Evolutionary conservation across 2,797 vertebrate species (phyloP).

Genomic region (Anomalospiza imberbis): DNA sequence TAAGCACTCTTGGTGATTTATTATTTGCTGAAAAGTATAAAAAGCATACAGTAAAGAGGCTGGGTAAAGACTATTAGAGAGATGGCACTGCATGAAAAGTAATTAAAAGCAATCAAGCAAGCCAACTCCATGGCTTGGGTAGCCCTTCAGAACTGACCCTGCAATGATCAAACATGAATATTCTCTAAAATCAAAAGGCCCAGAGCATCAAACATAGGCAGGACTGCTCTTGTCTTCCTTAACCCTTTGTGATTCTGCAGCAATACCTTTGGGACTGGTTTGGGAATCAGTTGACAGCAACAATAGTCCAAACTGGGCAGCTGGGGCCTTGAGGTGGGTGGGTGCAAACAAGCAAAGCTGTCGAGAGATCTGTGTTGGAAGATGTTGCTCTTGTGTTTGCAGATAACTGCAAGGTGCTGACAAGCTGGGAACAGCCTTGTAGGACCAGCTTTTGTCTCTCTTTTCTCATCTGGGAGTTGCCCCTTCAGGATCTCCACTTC

Average conservation of each 20-base stretch:
- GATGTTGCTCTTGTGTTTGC: not conserved
- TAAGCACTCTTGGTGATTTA: slow-evolving; percentile 26
- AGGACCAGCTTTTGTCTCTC: not conserved
- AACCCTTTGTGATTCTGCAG: not conserved
- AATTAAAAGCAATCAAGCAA: not conserved
- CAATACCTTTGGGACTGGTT: not conserved
- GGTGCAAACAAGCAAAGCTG: not conserved
- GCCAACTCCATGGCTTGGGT: not conserved
- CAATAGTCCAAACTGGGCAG: not conserved
- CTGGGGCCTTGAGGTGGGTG: not conserved
- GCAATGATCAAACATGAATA: not conserved
- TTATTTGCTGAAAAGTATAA: not conserved
- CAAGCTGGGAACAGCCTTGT: not conserved
- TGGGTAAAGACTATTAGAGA: not conserved
- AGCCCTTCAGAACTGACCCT: not conserved
- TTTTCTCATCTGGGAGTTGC: not conserved
- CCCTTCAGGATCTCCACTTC: not conserved
- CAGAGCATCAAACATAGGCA: not conserved
- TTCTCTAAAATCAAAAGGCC: not conserved
- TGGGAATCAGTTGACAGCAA: not conserved
- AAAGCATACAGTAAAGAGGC: not conserved
- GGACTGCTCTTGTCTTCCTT: not conserved
- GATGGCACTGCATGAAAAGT: not conserved
- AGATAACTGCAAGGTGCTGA: not conserved
- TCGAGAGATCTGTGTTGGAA: not conserved